Percentiles rank a stretch among this genome's conserved stretches.
Evolutionary conservation across 2,888 invertebrate genomes (phyloP).

Genomic region (Catocala fraxini): DNA sequence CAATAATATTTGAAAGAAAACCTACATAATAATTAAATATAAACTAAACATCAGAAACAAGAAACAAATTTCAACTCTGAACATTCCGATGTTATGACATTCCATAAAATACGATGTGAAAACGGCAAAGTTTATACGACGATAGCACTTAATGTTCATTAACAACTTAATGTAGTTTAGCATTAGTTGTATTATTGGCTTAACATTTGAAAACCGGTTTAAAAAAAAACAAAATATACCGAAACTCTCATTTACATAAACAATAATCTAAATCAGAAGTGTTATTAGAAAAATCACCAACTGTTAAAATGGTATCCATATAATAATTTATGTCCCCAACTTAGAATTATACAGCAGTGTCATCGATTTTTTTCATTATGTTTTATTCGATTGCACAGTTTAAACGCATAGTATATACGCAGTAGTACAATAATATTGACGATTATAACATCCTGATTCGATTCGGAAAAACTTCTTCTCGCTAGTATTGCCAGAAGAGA

Average conservation of each 20-base stretch:
- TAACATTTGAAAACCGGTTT: slow-evolving; percentile 1
- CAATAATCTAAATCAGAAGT: slow-evolving; percentile 6
- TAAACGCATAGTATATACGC: neutral
- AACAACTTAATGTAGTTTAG: too few relatives aligned
- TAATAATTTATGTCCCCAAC: slow-evolving; percentile 16
- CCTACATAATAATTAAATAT: too few relatives aligned
- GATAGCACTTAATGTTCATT: neutral
- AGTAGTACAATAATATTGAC: too few relatives aligned
- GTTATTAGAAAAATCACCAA: slow-evolving; percentile 16
- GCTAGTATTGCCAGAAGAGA: too few relatives aligned
- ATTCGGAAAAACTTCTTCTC: too few relatives aligned
- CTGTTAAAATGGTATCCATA: slow-evolving; percentile 7
- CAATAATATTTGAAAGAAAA: too few relatives aligned
- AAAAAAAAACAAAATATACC: slow-evolving; percentile 1
- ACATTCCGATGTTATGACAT: neutral
- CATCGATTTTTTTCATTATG: too few relatives aligned
- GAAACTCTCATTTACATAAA: slow-evolving; percentile 15
- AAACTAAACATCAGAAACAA: neutral
- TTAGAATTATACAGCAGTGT: neutral
- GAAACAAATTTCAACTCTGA: neutral
- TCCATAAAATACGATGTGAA: neutral
- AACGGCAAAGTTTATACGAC: neutral
- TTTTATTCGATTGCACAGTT: neutral
- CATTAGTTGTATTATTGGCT: too few relatives aligned
- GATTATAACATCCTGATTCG: too few relatives aligned